These are phyloP conservation scores for Stigmatopora nigra DNA, from an alignment of 2,113 vertebrate species.

Conservation along the genomic window DNA sequence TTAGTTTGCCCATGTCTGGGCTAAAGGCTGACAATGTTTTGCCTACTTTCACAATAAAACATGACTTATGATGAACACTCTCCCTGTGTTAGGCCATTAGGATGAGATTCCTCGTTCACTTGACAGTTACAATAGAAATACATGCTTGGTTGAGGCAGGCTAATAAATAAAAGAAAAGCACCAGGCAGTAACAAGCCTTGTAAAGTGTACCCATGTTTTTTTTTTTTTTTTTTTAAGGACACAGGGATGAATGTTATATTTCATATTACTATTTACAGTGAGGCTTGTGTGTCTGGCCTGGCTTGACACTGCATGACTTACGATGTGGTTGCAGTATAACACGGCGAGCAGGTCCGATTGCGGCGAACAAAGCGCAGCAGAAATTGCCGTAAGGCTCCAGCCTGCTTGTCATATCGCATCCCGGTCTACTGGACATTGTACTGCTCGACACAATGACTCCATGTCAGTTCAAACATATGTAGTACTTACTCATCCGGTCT, in stretches of 20 bases:
- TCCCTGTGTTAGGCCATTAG: not conserved
- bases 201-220: slow-evolving; percentile 65
- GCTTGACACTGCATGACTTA: not conserved
- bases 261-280: not conserved
- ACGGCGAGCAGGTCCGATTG: not conserved
- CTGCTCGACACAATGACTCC: slow-evolving; percentile 30
- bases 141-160: slow-evolving; percentile 54
- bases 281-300: not conserved
- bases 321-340: not conserved
- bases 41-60: not conserved
- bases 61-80: not conserved
- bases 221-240: slow-evolving; percentile 20
- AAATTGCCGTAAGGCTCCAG: slow-evolving; percentile 33
- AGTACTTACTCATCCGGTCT: slow-evolving; percentile 17
- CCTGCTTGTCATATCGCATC: slow-evolving; percentile 46
- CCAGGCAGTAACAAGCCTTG: slow-evolving; percentile 63
- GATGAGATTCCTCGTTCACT: not conserved
- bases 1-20: too few relatives aligned
- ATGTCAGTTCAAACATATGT: slow-evolving; percentile 41
- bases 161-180: slow-evolving; percentile 71
- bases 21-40: not conserved
- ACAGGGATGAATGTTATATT: not conserved
- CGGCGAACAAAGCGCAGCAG: not conserved
- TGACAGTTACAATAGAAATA: slow-evolving; percentile 29
- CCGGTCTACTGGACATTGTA: slow-evolving; percentile 20